phyloP scores from a whole-genome alignment of 2,113 vertebrate species.

The Pao palembangensis region DNA sequence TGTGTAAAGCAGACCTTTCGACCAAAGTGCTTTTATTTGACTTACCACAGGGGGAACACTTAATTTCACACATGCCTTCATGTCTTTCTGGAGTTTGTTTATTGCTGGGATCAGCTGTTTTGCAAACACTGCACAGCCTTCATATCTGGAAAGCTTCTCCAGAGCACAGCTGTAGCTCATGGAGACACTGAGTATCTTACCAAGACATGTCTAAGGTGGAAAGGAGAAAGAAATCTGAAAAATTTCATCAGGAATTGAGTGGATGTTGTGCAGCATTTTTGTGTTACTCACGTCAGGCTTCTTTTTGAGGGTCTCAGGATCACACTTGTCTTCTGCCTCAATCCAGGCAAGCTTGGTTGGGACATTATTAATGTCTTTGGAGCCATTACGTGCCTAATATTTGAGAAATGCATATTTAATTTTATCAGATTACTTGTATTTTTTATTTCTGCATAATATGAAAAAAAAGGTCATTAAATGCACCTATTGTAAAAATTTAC shows the following conservation, averaged over 20 bases:
- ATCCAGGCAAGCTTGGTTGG: constrained; percentile 24
- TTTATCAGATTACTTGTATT: no score
- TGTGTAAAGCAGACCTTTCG: background rate
- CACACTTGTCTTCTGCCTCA: constrained; percentile 54
- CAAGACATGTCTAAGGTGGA: constrained; percentile 58
- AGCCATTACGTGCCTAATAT: constrained; percentile 38
- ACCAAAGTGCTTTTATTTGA: background rate
- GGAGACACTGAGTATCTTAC: constrained; percentile 56
- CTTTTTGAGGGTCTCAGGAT: constrained; percentile 50
- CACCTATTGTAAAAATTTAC: no score
- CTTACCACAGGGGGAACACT: background rate
- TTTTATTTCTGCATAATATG: no score
- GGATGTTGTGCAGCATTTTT: background rate
- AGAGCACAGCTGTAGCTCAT: constrained; percentile 49
- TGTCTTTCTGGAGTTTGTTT: constrained; percentile 30
- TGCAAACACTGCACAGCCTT: constrained; percentile 24
- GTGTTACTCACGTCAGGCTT: constrained; percentile 45
- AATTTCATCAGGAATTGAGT: background rate
- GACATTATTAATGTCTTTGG: background rate
- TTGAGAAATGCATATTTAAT: no score
- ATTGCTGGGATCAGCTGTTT: constrained; percentile 27
- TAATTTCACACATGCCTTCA: constrained; percentile 22
- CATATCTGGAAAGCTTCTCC: constrained; percentile 19
- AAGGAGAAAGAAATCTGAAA: background rate
- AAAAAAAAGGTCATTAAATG: no score